Conservation (phyloP, 2,113 vertebrate genomes). For the Elephantulus edwardii region DNA sequence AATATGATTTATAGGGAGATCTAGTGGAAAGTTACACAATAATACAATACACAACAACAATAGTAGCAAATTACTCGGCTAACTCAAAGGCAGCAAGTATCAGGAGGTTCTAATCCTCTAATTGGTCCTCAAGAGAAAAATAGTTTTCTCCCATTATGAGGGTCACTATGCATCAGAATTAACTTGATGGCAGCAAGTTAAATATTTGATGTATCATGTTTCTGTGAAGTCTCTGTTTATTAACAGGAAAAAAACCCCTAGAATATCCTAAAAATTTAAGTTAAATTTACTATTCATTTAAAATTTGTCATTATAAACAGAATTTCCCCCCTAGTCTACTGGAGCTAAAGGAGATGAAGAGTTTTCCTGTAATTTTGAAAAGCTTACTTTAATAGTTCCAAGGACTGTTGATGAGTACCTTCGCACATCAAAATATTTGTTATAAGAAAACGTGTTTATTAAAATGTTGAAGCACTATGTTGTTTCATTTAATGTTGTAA, state of each 20-base stretch:
- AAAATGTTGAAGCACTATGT: not conserved
- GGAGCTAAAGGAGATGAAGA: not conserved
- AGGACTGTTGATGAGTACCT: not conserved
- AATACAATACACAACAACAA: too few relatives aligned
- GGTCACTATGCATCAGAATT: too few relatives aligned
- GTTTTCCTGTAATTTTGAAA: conserved; percentile 17
- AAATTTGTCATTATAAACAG: not conserved
- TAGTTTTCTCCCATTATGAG: too few relatives aligned
- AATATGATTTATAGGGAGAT: too few relatives aligned
- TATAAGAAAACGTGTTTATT: not conserved
- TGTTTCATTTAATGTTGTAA: not conserved
- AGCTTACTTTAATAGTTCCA: not conserved
- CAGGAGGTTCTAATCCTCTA: too few relatives aligned
- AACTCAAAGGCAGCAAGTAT: too few relatives aligned
- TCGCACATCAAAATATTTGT: too few relatives aligned
- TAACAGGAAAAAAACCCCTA: conserved; percentile 41
- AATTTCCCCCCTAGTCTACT: conserved; percentile 10
- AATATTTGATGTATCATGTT: not conserved
- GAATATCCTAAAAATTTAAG: not conserved
- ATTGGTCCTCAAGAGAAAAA: too few relatives aligned
- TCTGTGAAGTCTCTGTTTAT: not conserved
- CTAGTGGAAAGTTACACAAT: too few relatives aligned
- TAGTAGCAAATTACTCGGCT: too few relatives aligned
- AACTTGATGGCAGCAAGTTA: too few relatives aligned
- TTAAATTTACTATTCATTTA: conserved; percentile 22